phyloP scores from a whole-genome alignment of 2,113 vertebrate genomes.

The Albula goreensis region DNA sequence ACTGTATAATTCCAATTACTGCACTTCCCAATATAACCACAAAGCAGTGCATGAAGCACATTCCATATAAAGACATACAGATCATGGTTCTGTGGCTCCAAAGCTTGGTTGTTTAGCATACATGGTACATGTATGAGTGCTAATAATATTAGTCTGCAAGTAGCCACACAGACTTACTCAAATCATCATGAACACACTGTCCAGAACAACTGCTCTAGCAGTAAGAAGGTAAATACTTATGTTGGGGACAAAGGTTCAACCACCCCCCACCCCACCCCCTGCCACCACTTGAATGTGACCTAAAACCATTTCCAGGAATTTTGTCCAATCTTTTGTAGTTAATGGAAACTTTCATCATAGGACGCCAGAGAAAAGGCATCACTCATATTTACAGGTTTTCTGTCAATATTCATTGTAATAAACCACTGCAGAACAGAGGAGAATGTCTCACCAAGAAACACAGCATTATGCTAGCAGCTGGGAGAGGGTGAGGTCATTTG shows the following conservation, averaged over 20 bases:
- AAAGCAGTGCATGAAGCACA: neutral
- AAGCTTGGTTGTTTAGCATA: neutral
- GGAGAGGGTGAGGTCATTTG: conserved; percentile 15
- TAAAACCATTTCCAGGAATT: neutral
- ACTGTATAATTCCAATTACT: neutral
- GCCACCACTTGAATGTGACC: neutral
- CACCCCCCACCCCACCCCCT: too few species aligned
- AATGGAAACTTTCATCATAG: neutral
- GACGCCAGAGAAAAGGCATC: neutral
- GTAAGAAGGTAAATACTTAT: neutral
- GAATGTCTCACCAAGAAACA: neutral
- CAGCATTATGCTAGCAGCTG: conserved; percentile 4
- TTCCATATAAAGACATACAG: neutral
- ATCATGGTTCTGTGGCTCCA: neutral
- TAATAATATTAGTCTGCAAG: neutral
- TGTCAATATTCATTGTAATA: neutral
- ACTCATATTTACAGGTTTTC: neutral
- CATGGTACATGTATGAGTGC: neutral
- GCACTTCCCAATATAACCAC: neutral
- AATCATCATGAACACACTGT: neutral
- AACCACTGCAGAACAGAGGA: neutral
- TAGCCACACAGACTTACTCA: neutral
- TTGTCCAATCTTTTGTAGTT: neutral
- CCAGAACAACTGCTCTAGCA: neutral
- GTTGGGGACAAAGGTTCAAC: neutral